These are phyloP conservation scores for Cheilosia scutellata DNA, from an alignment of 2,888 invertebrate species.

Conservation along the genomic window DNA sequence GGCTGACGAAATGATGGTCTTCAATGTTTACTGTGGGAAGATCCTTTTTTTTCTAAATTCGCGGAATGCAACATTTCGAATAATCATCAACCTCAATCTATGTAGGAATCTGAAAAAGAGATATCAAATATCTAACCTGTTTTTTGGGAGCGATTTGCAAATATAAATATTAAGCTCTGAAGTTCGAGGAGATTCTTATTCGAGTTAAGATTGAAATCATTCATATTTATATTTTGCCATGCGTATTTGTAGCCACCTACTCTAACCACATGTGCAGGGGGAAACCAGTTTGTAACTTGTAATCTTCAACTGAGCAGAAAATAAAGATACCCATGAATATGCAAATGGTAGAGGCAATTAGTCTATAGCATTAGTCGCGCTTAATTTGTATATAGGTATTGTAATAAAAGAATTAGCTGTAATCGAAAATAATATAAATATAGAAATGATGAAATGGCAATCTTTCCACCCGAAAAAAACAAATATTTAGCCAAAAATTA, in stretches of 20 bases:
- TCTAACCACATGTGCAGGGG: conserved; percentile 35
- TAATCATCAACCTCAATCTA: conserved; percentile 14
- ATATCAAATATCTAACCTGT: conserved; percentile 28
- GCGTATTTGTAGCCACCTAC: conserved; percentile 37
- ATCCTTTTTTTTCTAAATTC: conserved; percentile 28
- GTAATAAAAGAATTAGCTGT: background rate
- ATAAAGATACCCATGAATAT: conserved; percentile 38
- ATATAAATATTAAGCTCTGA: conserved; percentile 21
- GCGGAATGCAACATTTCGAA: conserved; percentile 16
- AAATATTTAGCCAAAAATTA: conserved; percentile 1
- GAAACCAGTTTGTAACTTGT: conserved; percentile 51
- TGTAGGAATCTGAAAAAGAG: conserved; percentile 1
- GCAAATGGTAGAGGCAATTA: conserved; percentile 58
- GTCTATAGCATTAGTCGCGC: conserved; percentile 63
- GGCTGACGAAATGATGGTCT: conserved; percentile 58
- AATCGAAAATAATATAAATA: conserved; percentile 50
- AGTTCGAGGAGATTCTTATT: conserved; percentile 2
- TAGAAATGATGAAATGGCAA: conserved; percentile 68
- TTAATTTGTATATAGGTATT: conserved; percentile 61
- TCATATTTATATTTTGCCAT: conserved; percentile 17
- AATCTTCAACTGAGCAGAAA: conserved; percentile 16
- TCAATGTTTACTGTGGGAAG: conserved; percentile 62
- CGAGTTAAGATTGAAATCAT: conserved; percentile 60
- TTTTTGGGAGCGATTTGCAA: conserved; percentile 23
- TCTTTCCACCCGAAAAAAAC: conserved; percentile 1